phyloP scores from a whole-genome alignment of 2,797 vertebrate genomes.

The Lycodopsis pacificus region DNA sequence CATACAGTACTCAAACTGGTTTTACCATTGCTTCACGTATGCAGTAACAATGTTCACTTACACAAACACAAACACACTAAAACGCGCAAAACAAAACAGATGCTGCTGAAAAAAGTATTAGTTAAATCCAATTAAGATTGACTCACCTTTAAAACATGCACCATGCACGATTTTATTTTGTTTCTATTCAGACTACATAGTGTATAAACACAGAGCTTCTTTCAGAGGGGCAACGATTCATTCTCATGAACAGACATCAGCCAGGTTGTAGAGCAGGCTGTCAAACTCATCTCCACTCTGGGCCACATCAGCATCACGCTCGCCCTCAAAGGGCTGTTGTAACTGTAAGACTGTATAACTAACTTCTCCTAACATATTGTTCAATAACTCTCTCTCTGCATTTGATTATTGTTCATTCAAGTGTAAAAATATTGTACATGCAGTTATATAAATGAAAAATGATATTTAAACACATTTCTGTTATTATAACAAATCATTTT shows the following conservation, averaged over 20 bases:
- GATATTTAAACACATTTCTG: too few relatives aligned
- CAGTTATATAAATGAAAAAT: too few relatives aligned
- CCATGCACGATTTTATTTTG: conserved; percentile 53
- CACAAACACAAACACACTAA: conserved; percentile 52
- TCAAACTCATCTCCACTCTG: too few relatives aligned
- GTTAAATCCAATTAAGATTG: conserved; percentile 5
- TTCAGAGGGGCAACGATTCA: conserved; percentile 9
- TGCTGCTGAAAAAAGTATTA: conserved; percentile 13
- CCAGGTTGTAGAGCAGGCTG: not conserved
- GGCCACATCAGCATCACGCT: too few relatives aligned
- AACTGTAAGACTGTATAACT: too few relatives aligned
- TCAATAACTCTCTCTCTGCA: too few relatives aligned
- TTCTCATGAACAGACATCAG: conserved; percentile 5
- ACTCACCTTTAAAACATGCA: conserved; percentile 68
- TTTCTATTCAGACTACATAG: conserved; percentile 20
- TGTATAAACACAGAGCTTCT: conserved; percentile 32
- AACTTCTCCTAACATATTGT: too few relatives aligned
- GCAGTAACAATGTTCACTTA: conserved; percentile 31
- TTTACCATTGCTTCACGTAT: conserved; percentile 31
- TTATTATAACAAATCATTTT: too few relatives aligned
- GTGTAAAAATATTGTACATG: too few relatives aligned
- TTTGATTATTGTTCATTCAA: too few relatives aligned
- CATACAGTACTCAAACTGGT: conserved; percentile 1
- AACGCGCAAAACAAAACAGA: conserved; percentile 37
- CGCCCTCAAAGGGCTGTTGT: too few relatives aligned